Conservation (phyloP, 2,797 vertebrate genomes). For the Acipenser transmontanus region DNA sequence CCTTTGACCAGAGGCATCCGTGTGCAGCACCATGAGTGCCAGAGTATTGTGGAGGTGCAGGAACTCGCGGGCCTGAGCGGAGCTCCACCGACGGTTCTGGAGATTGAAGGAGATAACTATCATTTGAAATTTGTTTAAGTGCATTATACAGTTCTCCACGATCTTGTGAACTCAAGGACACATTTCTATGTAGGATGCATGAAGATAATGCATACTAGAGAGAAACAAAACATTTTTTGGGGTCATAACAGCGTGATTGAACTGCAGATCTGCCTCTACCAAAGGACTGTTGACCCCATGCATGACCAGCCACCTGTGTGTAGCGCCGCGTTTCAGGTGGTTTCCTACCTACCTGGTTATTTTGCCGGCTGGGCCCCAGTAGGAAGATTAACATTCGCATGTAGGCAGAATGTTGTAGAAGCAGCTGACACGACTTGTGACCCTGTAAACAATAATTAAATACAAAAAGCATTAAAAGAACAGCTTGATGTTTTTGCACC, state of each 20-base stretch:
- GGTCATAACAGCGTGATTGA: too few species aligned
- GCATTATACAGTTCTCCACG: too few species aligned
- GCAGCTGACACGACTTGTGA: slow-evolving; percentile 74
- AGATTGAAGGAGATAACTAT: slow-evolving; percentile 1
- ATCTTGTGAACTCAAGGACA: too few species aligned
- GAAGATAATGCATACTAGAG: too few species aligned
- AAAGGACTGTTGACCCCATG: too few species aligned
- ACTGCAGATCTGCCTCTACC: too few species aligned
- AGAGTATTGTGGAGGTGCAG: slow-evolving; percentile 91
- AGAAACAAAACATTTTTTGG: too few species aligned
- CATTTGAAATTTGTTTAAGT: too few species aligned
- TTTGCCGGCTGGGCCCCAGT: slow-evolving; percentile 81
- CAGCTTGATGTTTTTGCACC: too few species aligned
- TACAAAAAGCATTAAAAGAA: background rate
- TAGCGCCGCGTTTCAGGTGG: too few species aligned
- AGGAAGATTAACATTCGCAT: slow-evolving; percentile 89
- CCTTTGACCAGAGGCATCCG: slow-evolving; percentile 75
- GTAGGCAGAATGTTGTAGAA: slow-evolving; percentile 85
- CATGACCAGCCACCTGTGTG: too few species aligned
- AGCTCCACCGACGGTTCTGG: slow-evolving; percentile 96
- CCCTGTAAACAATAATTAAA: slow-evolving; percentile 62
- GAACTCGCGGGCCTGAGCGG: slow-evolving; percentile 92
- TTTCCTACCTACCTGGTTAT: slow-evolving; percentile 73
- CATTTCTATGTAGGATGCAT: too few species aligned
- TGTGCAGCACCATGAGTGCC: slow-evolving; percentile 84